Percentiles rank a stretch among this genome's conserved stretches.
phyloP scores from a whole-genome alignment of 2,888 invertebrate species.

The Uropetala carovei region DNA sequence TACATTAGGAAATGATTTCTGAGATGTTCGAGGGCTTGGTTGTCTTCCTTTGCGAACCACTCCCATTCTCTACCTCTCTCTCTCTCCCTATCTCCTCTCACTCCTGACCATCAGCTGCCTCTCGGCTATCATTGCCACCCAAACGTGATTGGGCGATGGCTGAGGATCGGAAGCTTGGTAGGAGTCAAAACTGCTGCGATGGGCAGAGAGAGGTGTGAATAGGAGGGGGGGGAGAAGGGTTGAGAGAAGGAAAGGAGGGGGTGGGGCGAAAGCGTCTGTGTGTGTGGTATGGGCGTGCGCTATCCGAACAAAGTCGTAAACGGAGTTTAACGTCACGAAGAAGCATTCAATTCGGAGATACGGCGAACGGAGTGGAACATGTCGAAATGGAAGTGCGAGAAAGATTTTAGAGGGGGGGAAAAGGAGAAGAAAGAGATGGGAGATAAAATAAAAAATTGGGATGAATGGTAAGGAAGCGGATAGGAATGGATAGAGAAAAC shows the following conservation, averaged over 20 bases:
- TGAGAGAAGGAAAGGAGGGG: no score
- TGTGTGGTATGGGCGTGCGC: background rate
- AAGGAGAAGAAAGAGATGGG: background rate
- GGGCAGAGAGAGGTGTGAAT: no score
- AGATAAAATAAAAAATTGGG: background rate
- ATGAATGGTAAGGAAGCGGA: background rate
- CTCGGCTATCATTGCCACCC: background rate
- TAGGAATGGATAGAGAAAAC: background rate
- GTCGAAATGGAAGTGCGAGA: background rate
- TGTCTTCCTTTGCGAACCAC: background rate
- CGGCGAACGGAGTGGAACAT: background rate
- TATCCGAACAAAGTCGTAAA: background rate
- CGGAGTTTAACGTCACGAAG: background rate
- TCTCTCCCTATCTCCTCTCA: no score
- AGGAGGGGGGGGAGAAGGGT: no score
- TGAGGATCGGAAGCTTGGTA: background rate
- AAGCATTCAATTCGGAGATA: background rate
- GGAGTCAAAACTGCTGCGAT: no score
- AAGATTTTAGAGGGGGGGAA: background rate
- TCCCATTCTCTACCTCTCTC: background rate
- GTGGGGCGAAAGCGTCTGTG: background rate
- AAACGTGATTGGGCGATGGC: slow-evolving; percentile 11
- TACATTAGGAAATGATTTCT: no score
- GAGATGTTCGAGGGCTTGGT: no score
- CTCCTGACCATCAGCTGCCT: background rate